Evolutionary conservation across 2,888 invertebrate species (phyloP).

Genomic region (Vannuccia rotundouncinata): DNA sequence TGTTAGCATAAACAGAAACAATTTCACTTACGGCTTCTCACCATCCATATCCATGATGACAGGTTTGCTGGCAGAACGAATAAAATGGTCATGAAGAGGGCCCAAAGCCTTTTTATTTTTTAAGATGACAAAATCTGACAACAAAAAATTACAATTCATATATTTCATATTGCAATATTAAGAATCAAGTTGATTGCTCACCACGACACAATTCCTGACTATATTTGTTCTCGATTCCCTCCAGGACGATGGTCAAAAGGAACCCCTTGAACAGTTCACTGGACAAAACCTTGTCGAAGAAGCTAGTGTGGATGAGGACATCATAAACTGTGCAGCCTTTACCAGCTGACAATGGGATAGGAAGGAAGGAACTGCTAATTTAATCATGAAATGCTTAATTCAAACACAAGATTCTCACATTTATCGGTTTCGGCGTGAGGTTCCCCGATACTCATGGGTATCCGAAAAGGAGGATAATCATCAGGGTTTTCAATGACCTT

Average conservation of each 20-base stretch:
- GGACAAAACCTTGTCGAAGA: slow-evolving; percentile 68
- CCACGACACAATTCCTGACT: slow-evolving; percentile 66
- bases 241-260: slow-evolving; percentile 71
- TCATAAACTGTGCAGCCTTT: slow-evolving; percentile 71
- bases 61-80: slow-evolving; percentile 53
- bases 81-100: slow-evolving; percentile 49
- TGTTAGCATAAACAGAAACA: neutral
- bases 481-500: slow-evolving; percentile 64
- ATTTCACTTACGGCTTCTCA: neutral
- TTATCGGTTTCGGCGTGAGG: slow-evolving; percentile 72
- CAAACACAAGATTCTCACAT: slow-evolving; percentile 52
- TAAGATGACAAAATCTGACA: slow-evolving; percentile 54
- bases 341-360: slow-evolving; percentile 60
- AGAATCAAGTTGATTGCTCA: slow-evolving; percentile 40
- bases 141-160: slow-evolving; percentile 25
- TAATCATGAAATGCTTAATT: neutral
- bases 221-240: slow-evolving; percentile 73
- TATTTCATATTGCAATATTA: no score
- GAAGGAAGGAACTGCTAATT: neutral
- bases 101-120: slow-evolving; percentile 56
- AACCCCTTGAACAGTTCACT: slow-evolving; percentile 70
- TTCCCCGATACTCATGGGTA: slow-evolving; percentile 84
- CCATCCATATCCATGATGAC: slow-evolving; percentile 41
- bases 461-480: slow-evolving; percentile 67
- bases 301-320: slow-evolving; percentile 72